Evolutionary conservation across 1,140 invertebrate species (phyloP), one percentile per base, ranked within the genome.

Genomic region (Drosophila asahinai): DNA sequence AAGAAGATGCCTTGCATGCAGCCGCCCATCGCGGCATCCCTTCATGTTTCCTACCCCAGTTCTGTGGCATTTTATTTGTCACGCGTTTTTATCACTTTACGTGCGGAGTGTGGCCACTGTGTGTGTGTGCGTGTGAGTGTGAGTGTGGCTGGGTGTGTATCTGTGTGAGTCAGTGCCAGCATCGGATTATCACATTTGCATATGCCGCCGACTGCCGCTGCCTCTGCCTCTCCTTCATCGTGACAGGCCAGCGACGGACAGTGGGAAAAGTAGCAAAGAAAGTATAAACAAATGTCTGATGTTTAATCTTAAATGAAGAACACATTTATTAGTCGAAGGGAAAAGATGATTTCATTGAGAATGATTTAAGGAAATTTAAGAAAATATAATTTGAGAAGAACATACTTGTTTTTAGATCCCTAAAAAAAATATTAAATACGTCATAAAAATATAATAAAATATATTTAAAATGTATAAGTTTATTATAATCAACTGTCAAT

Each of bases 141-240:
- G 52, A 25, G 22, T 4, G 22, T 3, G 22, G 30, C 45, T 36
- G 48, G 57, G 22, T 55, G 54, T 60, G 25, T 52, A 30, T 70
- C 62, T 48, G 62, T 51, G 62, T 61, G 75, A 42, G 48, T 64
- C 64, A 65, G 73, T 54, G 64, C 64, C 60, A 76, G 68, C 86
- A 90, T 82, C 86, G 89, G 86, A 89, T 89, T 89, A 89, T 89
- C 86, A 90, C 86, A 90, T 90, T 90, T 90, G 86, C 86, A 90
- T 90, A 90, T 80, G 86, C 74, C 79, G 67, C 60, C 73, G 72
- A 51, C 59, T 63, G 54, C 48, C 17, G 0, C 33, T 48, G 57
- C 70, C 36, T 65, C 64, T 66, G 63, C 43, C 43, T 45, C 68
- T 42, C 17, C 30, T 42, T 47, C 43, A 48, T 79, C 58, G 64